phyloP scores from a whole-genome alignment of 1,140 invertebrate genomes.

The Sipha flava region DNA sequence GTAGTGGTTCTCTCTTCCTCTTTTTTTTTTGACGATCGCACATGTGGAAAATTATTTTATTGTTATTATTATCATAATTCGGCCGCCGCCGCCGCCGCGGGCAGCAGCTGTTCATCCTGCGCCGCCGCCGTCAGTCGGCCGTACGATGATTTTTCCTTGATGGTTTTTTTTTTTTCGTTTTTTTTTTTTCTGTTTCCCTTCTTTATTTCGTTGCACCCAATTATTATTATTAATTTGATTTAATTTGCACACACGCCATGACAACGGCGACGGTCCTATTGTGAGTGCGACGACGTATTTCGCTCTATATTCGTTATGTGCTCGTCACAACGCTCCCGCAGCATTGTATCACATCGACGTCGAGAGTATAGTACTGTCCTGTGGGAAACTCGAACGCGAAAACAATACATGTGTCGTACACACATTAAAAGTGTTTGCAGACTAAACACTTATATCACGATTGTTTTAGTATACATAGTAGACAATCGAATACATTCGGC shows the following conservation, averaged over 20 bases:
- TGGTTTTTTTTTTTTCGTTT: background rate
- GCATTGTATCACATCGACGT: too few relatives aligned
- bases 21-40: conserved; percentile 21
- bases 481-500: too few relatives aligned
- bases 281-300: background rate
- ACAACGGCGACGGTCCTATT: background rate
- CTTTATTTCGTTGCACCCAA: background rate
- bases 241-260: background rate
- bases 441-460: too few relatives aligned
- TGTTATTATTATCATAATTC: conserved; percentile 16
- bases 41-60: conserved; percentile 33
- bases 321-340: too few relatives aligned
- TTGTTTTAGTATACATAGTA: too few relatives aligned
- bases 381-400: background rate
- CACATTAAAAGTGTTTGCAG: too few relatives aligned
- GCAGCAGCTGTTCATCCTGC: conserved; percentile 9
- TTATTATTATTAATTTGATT: conserved; percentile 7
- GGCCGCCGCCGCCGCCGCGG: background rate
- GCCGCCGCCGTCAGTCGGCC: background rate
- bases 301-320: too few relatives aligned
- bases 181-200: background rate
- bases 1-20: background rate
- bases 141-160: conserved; percentile 7
- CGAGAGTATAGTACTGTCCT: too few relatives aligned
- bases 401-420: too few relatives aligned